These are phyloP conservation scores for Trinorchestia longiramus DNA, from an alignment of 1,140 invertebrate species.

Conservation along the genomic window DNA sequence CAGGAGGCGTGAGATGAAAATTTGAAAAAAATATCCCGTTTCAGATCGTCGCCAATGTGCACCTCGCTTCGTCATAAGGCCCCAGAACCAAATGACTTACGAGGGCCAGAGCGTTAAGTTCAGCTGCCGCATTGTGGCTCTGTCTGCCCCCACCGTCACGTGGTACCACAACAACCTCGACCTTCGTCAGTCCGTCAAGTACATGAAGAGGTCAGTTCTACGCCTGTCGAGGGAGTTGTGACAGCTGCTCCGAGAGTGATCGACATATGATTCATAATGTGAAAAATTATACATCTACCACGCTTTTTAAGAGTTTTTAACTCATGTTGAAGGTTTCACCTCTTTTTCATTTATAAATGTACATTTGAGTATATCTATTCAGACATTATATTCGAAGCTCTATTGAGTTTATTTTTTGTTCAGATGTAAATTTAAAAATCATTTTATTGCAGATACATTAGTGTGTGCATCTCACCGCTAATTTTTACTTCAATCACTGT, in stretches of 20 bases:
- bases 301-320: background rate
- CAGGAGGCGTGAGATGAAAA: background rate
- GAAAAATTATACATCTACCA: too few species aligned
- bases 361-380: background rate
- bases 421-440: too few species aligned
- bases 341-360: background rate
- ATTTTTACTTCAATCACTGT: background rate
- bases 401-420: background rate
- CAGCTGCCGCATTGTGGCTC: conserved; percentile 95
- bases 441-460: background rate
- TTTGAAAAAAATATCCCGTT: background rate
- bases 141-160: conserved; percentile 91
- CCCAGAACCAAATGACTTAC: conserved; percentile 93
- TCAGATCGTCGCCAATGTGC: conserved; percentile 93
- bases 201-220: conserved; percentile 86
- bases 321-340: background rate
- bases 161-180: conserved; percentile 96
- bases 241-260: background rate
- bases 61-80: conserved; percentile 97
- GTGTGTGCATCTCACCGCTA: background rate
- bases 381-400: background rate
- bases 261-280: background rate
- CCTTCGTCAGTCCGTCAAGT: conserved; percentile 97
- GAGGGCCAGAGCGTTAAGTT: conserved; percentile 98
- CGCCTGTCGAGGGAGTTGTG: background rate